phyloP scores from a whole-genome alignment of 2,797 vertebrate species.

The Apogon talboti region DNA sequence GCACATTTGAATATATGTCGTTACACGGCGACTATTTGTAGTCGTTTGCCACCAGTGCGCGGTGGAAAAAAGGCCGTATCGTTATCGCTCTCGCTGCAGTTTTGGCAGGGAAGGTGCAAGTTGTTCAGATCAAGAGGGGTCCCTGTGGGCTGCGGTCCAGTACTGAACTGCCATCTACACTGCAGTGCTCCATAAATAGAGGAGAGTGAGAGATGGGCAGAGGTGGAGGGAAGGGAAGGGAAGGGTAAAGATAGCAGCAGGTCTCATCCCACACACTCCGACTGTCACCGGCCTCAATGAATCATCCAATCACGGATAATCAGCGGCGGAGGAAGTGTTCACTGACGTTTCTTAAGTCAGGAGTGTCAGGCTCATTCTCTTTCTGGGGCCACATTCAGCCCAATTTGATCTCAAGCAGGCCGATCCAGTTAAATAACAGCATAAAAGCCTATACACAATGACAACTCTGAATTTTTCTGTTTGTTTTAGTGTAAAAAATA shows the following conservation, averaged over 20 bases:
- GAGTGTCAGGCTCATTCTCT: no score
- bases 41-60: conserved; percentile 60
- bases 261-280: conserved; percentile 73
- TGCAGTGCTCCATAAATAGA: conserved; percentile 81
- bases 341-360: no score
- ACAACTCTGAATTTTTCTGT: no score
- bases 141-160: conserved; percentile 70
- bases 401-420: no score
- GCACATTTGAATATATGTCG: conserved; percentile 35
- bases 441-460: no score
- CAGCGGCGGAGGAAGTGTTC: no score
- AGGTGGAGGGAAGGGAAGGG: conserved; percentile 42
- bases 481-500: no score
- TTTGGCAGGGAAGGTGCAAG: conserved; percentile 71
- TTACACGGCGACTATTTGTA: conserved; percentile 47
- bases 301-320: conserved; percentile 65
- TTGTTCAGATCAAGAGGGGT: conserved; percentile 69
- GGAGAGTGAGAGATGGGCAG: conserved; percentile 57
- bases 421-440: no score
- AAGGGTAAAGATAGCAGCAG: conserved; percentile 77
- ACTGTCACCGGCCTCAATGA: conserved; percentile 76
- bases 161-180: conserved; percentile 68
- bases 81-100: conserved; percentile 22
- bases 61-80: conserved; percentile 34
- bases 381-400: no score